Evolutionary conservation across 2,888 invertebrate genomes (phyloP).

Genomic region (Lasius fuliginosus): DNA sequence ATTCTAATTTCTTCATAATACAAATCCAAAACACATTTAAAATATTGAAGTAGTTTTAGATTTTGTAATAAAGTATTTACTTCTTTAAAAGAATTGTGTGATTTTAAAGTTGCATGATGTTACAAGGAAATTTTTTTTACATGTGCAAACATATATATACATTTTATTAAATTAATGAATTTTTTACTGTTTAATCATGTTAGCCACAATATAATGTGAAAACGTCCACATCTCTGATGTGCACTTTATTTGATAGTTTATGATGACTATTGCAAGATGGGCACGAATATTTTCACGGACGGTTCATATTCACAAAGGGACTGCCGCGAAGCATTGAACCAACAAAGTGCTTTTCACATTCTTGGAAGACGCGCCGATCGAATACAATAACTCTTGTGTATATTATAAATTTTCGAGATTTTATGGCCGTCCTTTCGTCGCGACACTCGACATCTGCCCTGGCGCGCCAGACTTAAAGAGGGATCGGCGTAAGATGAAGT

Average conservation of each 20-base stretch:
- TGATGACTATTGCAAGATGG: slow-evolving; percentile 28
- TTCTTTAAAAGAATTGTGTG: neutral
- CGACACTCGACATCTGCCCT: slow-evolving; percentile 47
- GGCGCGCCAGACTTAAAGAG: slow-evolving; percentile 51
- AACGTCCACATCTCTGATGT: neutral
- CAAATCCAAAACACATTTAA: slow-evolving; percentile 2
- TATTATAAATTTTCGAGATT: slow-evolving; percentile 61
- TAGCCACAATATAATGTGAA: slow-evolving; percentile 1
- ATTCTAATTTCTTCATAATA: neutral
- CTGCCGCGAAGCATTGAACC: slow-evolving; percentile 36
- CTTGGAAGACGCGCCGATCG: slow-evolving; percentile 39
- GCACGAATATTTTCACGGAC: slow-evolving; percentile 25
- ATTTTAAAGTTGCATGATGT: neutral
- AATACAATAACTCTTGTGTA: slow-evolving; percentile 48
- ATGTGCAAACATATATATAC: neutral
- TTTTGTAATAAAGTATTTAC: neutral
- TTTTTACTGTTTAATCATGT: slow-evolving; percentile 6
- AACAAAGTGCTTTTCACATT: slow-evolving; percentile 45
- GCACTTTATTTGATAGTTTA: slow-evolving; percentile 18
- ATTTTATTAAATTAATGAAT: slow-evolving; percentile 21
- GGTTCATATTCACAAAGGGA: slow-evolving; percentile 28
- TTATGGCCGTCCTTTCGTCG: slow-evolving; percentile 39
- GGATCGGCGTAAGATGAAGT: slow-evolving; percentile 60
- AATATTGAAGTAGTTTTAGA: neutral
- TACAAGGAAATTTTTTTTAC: neutral